A percentile compares a stretch with the other conserved stretches of the same genome.
Conservation (phyloP, 64 coral and sea anemone species). For the Orbicella faveolata region DNA sequence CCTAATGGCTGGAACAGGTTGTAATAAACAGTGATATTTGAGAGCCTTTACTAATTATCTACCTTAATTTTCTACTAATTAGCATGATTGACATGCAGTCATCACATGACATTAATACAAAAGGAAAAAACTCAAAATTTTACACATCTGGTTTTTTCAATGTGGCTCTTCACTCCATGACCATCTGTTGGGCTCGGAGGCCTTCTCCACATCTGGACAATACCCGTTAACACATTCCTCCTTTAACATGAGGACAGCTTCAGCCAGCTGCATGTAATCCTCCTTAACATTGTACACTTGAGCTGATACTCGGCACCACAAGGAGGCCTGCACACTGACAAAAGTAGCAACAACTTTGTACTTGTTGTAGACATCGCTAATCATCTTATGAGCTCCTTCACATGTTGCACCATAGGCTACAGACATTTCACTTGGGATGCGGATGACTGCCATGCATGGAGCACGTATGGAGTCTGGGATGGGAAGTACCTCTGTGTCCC, state of each 20-base stretch:
- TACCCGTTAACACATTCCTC: conserved; percentile 36
- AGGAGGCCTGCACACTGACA: conserved; percentile 70
- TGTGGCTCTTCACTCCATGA: conserved; percentile 20
- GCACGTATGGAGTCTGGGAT: conserved; percentile 76
- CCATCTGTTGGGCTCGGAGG: conserved; percentile 27
- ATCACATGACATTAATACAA: too few relatives aligned
- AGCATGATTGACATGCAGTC: too few relatives aligned
- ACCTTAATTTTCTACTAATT: too few relatives aligned
- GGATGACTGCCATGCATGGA: conserved; percentile 75
- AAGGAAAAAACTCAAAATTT: neutral
- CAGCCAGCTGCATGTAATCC: conserved; percentile 64
- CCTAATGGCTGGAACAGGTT: too few relatives aligned
- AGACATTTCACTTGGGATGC: conserved; percentile 56
- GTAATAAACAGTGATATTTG: too few relatives aligned
- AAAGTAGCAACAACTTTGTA: conserved; percentile 63
- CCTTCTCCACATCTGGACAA: conserved; percentile 37
- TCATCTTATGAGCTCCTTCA: conserved; percentile 1
- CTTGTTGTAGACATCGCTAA: conserved; percentile 42
- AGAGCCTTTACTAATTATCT: too few relatives aligned
- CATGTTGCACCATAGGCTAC: conserved; percentile 62
- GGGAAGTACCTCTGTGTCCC: conserved; percentile 72
- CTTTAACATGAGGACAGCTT: conserved; percentile 37
- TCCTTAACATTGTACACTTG: conserved; percentile 77
- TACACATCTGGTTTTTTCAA: neutral
- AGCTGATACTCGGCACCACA: conserved; percentile 79